Evolutionary conservation across 2,888 invertebrate genomes (phyloP).

Genomic region (Noctuana brunneofusca): DNA sequence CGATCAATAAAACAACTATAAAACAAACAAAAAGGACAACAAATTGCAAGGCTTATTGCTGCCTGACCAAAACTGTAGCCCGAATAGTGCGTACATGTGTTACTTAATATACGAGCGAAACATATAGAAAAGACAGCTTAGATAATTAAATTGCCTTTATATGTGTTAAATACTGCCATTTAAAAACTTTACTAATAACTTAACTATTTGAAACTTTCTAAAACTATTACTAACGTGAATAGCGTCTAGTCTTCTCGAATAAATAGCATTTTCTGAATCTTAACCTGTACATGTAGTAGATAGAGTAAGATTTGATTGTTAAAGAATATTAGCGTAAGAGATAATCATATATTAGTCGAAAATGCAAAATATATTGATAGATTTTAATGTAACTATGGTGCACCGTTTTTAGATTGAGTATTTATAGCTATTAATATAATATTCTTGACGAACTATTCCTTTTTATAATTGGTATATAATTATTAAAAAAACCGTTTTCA

Average conservation of each 20-base stretch:
- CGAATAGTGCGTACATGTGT: constrained; percentile 33
- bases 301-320: constrained; percentile 58
- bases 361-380: constrained; percentile 63
- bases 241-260: constrained; percentile 41
- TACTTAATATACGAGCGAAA: constrained; percentile 23
- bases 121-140: constrained; percentile 30
- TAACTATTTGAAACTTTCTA: constrained; percentile 33
- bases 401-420: constrained; percentile 70
- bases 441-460: constrained; percentile 50
- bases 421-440: constrained; percentile 48
- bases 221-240: constrained; percentile 40
- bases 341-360: constrained; percentile 53
- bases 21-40: constrained; percentile 39
- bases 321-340: constrained; percentile 59
- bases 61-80: constrained; percentile 15
- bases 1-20: constrained; percentile 67
- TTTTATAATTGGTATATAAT: constrained; percentile 51
- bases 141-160: constrained; percentile 32
- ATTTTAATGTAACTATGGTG: constrained; percentile 72
- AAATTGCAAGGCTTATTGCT: constrained; percentile 32
- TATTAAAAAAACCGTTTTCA: constrained; percentile 41
- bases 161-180: constrained; percentile 39
- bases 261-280: constrained; percentile 44
- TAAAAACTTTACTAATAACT: constrained; percentile 29
- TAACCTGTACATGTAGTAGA: constrained; percentile 63